Evolutionary conservation across 2,113 vertebrate species (phyloP).

Genomic region (Calidris pugnax): DNA sequence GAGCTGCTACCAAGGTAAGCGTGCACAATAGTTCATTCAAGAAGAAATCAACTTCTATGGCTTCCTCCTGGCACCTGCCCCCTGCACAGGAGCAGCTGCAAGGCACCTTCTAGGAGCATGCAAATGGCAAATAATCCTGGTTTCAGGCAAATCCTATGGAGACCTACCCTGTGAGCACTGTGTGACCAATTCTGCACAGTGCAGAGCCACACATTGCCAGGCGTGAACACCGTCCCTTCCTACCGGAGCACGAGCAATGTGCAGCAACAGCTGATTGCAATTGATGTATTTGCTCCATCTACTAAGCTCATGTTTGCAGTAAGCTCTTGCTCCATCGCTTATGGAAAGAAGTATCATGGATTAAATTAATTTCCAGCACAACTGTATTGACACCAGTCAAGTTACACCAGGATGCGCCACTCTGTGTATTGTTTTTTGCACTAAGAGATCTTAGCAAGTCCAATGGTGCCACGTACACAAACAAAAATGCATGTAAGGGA

Average conservation of each 20-base stretch:
- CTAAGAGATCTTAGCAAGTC: not conserved
- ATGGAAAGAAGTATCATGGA: not conserved
- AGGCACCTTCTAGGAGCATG: not conserved
- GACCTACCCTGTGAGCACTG: accelerated
- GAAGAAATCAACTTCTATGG: not conserved
- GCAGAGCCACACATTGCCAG: not conserved
- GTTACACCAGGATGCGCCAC: not conserved
- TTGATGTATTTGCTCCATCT: not conserved
- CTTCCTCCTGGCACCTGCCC: not conserved
- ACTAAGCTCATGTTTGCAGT: not conserved
- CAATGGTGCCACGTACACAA: not conserved
- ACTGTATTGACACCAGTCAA: not conserved
- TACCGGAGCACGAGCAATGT: accelerated
- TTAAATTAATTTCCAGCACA: not conserved
- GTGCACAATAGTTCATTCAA: not conserved
- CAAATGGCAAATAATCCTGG: not conserved
- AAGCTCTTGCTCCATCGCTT: not conserved
- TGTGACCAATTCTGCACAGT: not conserved
- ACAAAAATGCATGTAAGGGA: not conserved
- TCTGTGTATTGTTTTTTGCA: not conserved
- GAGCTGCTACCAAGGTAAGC: not conserved
- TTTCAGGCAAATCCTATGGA: not conserved
- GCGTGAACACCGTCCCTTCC: not conserved
- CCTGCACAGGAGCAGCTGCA: not conserved
- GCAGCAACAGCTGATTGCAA: accelerated